Evolutionary conservation across 2,797 vertebrate species (phyloP), one percentile per base, ranked within the genome.

Genomic region (Cyprinella venusta): DNA sequence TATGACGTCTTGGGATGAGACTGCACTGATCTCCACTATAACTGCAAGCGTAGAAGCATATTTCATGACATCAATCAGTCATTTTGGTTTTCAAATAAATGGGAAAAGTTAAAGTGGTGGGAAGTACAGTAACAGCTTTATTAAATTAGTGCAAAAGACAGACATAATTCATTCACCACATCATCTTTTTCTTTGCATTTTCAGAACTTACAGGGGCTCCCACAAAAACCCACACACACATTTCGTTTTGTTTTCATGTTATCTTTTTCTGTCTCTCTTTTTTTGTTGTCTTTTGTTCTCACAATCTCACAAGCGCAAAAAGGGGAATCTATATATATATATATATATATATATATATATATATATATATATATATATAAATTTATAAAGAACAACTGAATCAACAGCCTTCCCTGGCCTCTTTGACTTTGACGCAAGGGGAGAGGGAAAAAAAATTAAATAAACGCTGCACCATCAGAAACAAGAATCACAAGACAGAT

Each of bases 141-240:
- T 96, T 96, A 96, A 96, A 95, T 95, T 95, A 95, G 94, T 96
- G 95, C 95, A 96, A 96, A 96, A 96, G 93, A 96, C 94, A 95
- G 92, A 95, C 92, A 87, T 88, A 93, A 95, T 93, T 95, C 93
- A 94, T 94, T 95, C 93, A 94, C 92, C 93, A 95, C 92, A 90
- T 94, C 93, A 93, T 92, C 89, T 91, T 88, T 90, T 94, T 91
- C 92, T 92, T 90, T 82, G 82, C 89, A 93, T 92, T 86, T 90
- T 87, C 88, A 81, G 89, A 87, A 90, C 85, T 86, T 83, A 90
- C 65, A 89, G 92, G 92, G 88, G 91, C 90, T 89, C 91, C 82
- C 90, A 90, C 88, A 92, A 83, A 84, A 92, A 91, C 90, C 90
- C 91, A 91, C 81, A 90, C 89, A 90, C 77, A 48, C 90, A 33